A percentile compares a stretch with the other conserved stretches of the same genome.
Conservation (phyloP, 1,140 invertebrate genomes). For the Hormaphis cornu region DNA sequence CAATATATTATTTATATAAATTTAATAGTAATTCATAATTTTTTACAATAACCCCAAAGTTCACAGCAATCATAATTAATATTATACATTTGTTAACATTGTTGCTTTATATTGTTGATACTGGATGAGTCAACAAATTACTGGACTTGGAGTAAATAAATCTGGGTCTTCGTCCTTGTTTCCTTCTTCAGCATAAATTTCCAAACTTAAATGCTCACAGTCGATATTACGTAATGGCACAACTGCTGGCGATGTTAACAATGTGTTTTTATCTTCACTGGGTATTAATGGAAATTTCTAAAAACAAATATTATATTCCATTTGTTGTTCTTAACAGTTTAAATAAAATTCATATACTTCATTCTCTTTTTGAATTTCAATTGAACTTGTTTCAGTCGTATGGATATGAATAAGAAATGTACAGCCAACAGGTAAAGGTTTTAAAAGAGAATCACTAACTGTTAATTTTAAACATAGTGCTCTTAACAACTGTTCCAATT, state of each 20-base stretch:
- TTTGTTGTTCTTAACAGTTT: not conserved
- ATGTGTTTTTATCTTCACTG: not conserved
- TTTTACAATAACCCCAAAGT: too few species aligned
- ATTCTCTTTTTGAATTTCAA: slow-evolving; percentile 36
- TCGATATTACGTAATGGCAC: slow-evolving; percentile 33
- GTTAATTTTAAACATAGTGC: slow-evolving; percentile 50
- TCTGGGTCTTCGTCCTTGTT: slow-evolving; percentile 1
- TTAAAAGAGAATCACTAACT: slow-evolving; percentile 44
- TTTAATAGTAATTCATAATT: too few species aligned
- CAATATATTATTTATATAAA: too few species aligned
- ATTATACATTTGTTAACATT: too few species aligned
- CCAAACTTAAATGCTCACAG: slow-evolving; percentile 33
- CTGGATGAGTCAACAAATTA: not conserved
- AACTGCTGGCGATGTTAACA: slow-evolving; percentile 15
- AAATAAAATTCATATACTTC: not conserved
- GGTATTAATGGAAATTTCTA: slow-evolving; percentile 35
- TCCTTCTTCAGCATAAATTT: slow-evolving; percentile 34
- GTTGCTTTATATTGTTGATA: not conserved
- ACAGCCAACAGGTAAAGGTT: slow-evolving; percentile 45
- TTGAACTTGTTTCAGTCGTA: slow-evolving; percentile 48
- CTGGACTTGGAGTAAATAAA: slow-evolving; percentile 16
- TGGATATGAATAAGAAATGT: slow-evolving; percentile 50
- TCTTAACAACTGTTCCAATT: slow-evolving; percentile 50
- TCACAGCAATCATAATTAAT: too few species aligned
- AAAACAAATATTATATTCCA: not conserved